Evolutionary conservation across 1,140 invertebrate genomes (phyloP).

Genomic region (Thaumetopoea pityocampa): DNA sequence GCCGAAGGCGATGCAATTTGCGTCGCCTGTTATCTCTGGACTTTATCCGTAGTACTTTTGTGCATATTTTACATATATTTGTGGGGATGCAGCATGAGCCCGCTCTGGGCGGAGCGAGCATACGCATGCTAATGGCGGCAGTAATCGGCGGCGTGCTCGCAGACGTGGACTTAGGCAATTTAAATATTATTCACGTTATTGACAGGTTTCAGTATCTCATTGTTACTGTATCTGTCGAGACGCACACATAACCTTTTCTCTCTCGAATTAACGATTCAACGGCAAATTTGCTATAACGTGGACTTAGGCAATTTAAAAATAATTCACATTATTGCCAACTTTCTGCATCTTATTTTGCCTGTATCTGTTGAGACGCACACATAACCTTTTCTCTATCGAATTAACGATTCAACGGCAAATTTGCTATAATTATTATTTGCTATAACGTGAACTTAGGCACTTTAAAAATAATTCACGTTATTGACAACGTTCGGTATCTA

Average conservation of each 20-base stretch:
- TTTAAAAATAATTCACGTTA: no score
- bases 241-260: background rate
- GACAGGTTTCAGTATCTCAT: no score
- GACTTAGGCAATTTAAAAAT: conserved; percentile 1
- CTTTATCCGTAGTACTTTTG: conserved; percentile 65
- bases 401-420: no score
- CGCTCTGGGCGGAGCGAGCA: conserved; percentile 51
- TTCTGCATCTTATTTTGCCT: no score
- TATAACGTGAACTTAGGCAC: no score
- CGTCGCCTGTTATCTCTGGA: conserved; percentile 63
- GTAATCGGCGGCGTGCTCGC: conserved; percentile 24
- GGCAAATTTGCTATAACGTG: no score
- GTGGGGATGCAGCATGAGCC: conserved; percentile 47
- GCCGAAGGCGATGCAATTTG: conserved; percentile 65
- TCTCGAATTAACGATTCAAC: no score
- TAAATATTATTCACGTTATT: conserved; percentile 12
- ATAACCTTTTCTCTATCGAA: no score
- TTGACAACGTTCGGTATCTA: no score
- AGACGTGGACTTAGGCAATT: conserved; percentile 29
- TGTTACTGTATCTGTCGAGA: background rate
- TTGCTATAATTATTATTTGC: no score
- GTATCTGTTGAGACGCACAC: no score
- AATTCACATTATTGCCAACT: no score
- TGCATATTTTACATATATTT: conserved; percentile 70
- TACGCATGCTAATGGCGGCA: conserved; percentile 53